Evolutionary conservation across 2,888 invertebrate genomes (phyloP).

Genomic region (Drosophila cyrtoloma): DNA sequence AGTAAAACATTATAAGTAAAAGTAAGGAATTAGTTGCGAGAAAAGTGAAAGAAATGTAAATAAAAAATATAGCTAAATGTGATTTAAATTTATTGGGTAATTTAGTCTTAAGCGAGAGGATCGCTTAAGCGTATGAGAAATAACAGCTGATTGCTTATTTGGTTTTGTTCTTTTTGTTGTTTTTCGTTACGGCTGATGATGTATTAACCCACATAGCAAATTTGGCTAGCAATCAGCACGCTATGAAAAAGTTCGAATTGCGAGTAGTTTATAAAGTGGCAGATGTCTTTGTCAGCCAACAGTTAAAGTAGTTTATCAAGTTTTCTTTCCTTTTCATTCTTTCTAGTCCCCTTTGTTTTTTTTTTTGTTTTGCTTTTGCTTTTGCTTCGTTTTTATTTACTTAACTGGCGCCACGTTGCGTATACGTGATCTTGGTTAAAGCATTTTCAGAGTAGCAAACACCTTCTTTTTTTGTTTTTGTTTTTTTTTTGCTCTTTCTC

Average conservation of each 20-base stretch:
- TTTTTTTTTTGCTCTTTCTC: background rate
- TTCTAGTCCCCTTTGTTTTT: background rate
- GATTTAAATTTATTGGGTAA: background rate
- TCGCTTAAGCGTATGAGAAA: background rate
- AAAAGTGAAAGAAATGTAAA: background rate
- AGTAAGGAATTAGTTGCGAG: background rate
- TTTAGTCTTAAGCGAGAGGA: background rate
- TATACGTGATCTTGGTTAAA: conserved; percentile 56
- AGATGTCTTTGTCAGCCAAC: conserved; percentile 11
- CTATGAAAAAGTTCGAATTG: background rate
- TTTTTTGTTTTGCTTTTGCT: background rate
- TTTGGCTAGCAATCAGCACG: background rate
- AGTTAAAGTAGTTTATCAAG: conserved; percentile 14
- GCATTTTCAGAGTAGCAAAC: conserved; percentile 9
- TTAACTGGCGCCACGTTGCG: conserved; percentile 50
- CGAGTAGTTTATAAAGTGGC: conserved; percentile 10
- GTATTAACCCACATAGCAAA: background rate
- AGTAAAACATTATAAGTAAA: background rate
- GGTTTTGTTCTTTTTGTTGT: background rate
- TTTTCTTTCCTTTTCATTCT: background rate
- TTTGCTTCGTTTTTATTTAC: conserved; percentile 27
- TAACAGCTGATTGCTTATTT: background rate
- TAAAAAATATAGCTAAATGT: background rate
- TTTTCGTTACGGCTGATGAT: background rate
- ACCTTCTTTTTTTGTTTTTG: conserved; percentile 7